Conservation (phyloP, 2,113 vertebrate species). For the Entomyzon cyanotis region DNA sequence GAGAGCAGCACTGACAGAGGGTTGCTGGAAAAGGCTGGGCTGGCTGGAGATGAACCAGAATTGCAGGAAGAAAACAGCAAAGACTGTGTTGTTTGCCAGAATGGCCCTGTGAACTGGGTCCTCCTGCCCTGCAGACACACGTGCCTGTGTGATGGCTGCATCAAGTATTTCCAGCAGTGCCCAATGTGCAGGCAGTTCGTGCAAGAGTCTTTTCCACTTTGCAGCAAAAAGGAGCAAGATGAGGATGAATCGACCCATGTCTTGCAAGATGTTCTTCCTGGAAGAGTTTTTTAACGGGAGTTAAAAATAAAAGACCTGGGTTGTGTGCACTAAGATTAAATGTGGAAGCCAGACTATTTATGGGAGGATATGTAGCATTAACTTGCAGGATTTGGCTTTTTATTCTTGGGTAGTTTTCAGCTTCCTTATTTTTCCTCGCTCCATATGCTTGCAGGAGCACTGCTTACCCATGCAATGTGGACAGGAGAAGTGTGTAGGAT, state of each 20-base stretch:
- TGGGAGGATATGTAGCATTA: constrained; percentile 13
- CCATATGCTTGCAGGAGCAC: neutral
- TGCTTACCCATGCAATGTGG: neutral
- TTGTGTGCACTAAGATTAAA: neutral
- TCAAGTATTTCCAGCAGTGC: constrained; percentile 87
- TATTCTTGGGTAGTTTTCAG: constrained; percentile 28
- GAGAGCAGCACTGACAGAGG: constrained; percentile 44
- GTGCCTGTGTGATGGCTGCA: constrained; percentile 87
- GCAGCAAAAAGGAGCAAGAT: constrained; percentile 67
- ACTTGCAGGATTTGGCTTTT: neutral
- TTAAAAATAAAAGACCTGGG: neutral
- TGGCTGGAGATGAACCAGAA: constrained; percentile 64
- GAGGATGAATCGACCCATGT: neutral
- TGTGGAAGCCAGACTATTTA: constrained; percentile 41
- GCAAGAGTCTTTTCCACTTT: constrained; percentile 86
- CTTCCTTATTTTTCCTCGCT: neutral
- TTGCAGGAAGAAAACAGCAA: constrained; percentile 68
- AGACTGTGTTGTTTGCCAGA: constrained; percentile 96
- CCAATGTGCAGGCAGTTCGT: constrained; percentile 93
- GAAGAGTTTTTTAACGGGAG: neutral
- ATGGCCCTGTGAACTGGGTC: constrained; percentile 87
- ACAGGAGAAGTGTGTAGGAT: neutral
- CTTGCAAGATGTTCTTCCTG: neutral
- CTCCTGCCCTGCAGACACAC: constrained; percentile 93
- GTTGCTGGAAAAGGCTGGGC: constrained; percentile 67